A percentile compares a stretch with the other conserved stretches of the same genome.
These are phyloP conservation scores for Champsocephalus esox DNA, from an alignment of 2,797 vertebrate genomes.

Conservation along the genomic window DNA sequence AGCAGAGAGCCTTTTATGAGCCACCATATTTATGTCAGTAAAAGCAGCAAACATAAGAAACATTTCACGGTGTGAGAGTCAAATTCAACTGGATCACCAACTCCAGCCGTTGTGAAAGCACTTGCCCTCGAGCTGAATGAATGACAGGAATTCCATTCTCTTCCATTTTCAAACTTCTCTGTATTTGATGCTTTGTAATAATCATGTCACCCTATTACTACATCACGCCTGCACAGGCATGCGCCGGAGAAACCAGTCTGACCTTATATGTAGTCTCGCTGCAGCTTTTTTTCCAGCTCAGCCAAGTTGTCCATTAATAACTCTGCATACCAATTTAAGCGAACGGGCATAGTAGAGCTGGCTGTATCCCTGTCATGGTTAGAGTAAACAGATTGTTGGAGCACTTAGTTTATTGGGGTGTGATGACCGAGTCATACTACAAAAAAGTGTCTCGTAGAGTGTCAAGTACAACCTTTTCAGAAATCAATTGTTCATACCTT, in stretches of 20 bases:
- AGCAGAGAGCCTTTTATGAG: conserved; percentile 2
- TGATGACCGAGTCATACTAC: not conserved
- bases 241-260: conserved; percentile 47
- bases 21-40: not conserved
- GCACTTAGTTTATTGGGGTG: not conserved
- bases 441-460: not conserved
- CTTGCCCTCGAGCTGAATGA: not conserved
- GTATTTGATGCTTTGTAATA: conserved; percentile 12
- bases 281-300: conserved; percentile 45
- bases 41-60: not conserved
- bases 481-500: not conserved
- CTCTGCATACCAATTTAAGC: conserved; percentile 49
- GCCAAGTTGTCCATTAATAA: conserved; percentile 66
- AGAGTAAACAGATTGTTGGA: not conserved
- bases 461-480: no score
- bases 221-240: conserved; percentile 29
- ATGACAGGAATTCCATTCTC: conserved; percentile 9
- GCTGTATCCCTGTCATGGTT: not conserved
- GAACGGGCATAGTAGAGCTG: conserved; percentile 24
- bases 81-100: not conserved
- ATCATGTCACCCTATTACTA: conserved; percentile 28
- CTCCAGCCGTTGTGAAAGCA: not conserved
- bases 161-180: not conserved
- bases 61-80: not conserved
- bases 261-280: conserved; percentile 60